Conservation (phyloP, 2,797 vertebrate genomes). For the Rhabdomys pumilio region DNA sequence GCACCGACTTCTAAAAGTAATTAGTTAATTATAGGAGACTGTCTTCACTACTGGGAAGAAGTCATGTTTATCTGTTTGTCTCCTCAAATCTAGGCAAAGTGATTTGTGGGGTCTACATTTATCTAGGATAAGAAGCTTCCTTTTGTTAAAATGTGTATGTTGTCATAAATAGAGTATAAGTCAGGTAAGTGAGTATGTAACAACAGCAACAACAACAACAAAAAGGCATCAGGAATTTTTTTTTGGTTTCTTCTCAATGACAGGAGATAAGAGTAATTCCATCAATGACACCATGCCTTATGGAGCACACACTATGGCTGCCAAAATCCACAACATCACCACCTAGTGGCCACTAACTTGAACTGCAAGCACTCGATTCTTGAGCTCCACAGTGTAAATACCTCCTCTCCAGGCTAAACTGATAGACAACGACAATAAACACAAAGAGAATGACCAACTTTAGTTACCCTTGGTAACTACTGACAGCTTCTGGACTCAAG, state of each 20-base stretch:
- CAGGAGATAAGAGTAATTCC: neutral
- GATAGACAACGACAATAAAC: neutral
- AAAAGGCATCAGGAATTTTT: conserved; percentile 14
- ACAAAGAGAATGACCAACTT: neutral
- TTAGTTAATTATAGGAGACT: conserved; percentile 12
- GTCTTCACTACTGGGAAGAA: neutral
- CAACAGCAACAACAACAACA: neutral
- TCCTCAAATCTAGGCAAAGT: conserved; percentile 23
- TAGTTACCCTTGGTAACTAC: neutral
- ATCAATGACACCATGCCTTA: neutral
- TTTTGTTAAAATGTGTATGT: conserved; percentile 32
- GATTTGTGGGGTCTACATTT: conserved; percentile 11
- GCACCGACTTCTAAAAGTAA: conserved; percentile 4
- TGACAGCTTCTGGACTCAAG: neutral
- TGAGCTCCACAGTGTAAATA: neutral
- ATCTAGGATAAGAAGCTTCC: neutral
- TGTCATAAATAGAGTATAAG: neutral
- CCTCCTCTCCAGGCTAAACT: neutral
- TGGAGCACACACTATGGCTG: neutral
- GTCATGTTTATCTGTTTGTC: neutral
- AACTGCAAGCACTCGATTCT: conserved; percentile 70
- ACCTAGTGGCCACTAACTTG: conserved; percentile 68
- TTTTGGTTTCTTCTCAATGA: neutral
- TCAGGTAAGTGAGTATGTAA: neutral
- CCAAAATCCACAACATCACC: conserved; percentile 69